Evolutionary conservation across 30 jellyfish, hydroid and myxozoan species (phyloP).

Genomic region (Pseudorhiza aurosa): DNA sequence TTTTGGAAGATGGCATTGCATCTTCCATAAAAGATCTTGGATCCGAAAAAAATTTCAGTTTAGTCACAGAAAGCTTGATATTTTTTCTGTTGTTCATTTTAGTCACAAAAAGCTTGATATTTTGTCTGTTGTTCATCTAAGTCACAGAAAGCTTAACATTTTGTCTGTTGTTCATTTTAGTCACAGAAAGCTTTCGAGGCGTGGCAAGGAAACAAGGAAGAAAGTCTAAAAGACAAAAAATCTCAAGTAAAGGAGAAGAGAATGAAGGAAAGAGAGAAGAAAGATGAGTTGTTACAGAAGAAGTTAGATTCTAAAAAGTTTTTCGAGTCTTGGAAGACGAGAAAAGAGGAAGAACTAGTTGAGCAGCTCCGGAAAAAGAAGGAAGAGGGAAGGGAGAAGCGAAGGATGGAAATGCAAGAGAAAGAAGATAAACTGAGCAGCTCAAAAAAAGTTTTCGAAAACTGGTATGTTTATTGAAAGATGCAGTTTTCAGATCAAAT

Average conservation of each 20-base stretch:
- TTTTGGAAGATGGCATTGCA: too few relatives aligned
- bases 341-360: conserved; percentile 61
- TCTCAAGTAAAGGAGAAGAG: conserved; percentile 23
- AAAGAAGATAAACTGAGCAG: conserved; percentile 47
- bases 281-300: conserved; percentile 72
- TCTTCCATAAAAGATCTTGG: too few relatives aligned
- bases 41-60: too few relatives aligned
- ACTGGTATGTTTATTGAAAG: conserved; percentile 74
- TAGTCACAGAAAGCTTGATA: too few relatives aligned
- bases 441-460: conserved; percentile 77
- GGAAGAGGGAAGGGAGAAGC: conserved; percentile 51
- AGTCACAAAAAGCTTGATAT: conserved; percentile 84
- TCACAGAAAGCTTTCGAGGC: conserved; percentile 87
- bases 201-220: conserved; percentile 66
- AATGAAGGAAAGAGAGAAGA: conserved; percentile 53
- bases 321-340: conserved; percentile 83
- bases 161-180: conserved; percentile 38
- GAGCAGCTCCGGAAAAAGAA: conserved; percentile 37
- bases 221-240: conserved; percentile 30
- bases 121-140: too few relatives aligned
- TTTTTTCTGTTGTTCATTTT: not conserved
- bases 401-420: conserved; percentile 65
- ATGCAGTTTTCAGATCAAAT: too few relatives aligned
- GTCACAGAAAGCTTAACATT: too few relatives aligned
- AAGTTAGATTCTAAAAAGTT: conserved; percentile 68